phyloP scores from a whole-genome alignment of 2,797 vertebrate genomes.

The Peromyscus aztecus region DNA sequence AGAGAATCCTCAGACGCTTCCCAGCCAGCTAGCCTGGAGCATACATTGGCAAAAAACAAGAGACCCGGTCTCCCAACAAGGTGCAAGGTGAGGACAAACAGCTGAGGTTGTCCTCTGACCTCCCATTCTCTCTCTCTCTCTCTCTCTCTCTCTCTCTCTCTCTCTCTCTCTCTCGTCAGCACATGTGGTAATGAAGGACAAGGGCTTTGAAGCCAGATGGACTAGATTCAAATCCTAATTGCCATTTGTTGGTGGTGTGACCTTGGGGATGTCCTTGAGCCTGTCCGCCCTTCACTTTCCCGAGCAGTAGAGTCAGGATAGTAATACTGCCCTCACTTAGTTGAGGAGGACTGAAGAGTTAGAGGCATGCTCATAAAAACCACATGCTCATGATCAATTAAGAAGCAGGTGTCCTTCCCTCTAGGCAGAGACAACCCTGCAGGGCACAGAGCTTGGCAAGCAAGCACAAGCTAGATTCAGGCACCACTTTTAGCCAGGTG shows the following conservation, averaged over 20 bases:
- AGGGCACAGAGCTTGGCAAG: slow-evolving; percentile 25
- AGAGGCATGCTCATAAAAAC: neutral
- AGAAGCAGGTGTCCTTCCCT: slow-evolving; percentile 5
- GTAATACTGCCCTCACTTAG: neutral
- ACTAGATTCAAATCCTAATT: slow-evolving; percentile 38
- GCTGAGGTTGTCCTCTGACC: neutral
- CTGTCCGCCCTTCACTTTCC: neutral
- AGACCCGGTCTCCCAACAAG: neutral
- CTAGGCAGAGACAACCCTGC: slow-evolving; percentile 3
- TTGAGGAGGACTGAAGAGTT: neutral
- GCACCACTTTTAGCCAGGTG: neutral
- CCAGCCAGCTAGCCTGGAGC: neutral
- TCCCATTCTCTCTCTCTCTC: neutral
- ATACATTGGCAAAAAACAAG: neutral
- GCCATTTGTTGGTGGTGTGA: neutral
- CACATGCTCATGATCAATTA: neutral
- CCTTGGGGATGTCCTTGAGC: neutral
- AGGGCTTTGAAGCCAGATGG: slow-evolving; percentile 1
- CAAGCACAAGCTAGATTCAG: neutral
- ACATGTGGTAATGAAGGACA: neutral
- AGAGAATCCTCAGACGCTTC: neutral
- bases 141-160: neutral
- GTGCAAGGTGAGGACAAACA: neutral
- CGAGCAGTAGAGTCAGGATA: neutral
- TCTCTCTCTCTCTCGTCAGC: neutral